These are phyloP conservation scores for Phalangium opilio DNA, from an alignment of 2,888 invertebrate genomes.

Conservation along the genomic window DNA sequence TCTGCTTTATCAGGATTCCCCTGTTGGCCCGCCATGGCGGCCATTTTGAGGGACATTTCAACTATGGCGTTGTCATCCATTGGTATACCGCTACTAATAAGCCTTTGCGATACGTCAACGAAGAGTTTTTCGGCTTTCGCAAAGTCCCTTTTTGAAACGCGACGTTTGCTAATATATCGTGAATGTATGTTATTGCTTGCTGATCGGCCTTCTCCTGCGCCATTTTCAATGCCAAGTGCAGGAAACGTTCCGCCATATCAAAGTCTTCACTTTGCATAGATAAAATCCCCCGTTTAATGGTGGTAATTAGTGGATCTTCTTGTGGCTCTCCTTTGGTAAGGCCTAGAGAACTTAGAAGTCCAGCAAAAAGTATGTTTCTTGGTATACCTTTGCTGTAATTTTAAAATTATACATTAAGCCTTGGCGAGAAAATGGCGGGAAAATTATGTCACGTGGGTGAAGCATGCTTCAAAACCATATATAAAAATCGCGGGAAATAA, in stretches of 20 bases:
- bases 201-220: constrained; percentile 63
- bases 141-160: constrained; percentile 60
- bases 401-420: too few species aligned
- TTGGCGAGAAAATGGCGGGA: too few species aligned
- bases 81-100: constrained; percentile 51
- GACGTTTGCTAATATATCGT: constrained; percentile 83
- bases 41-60: constrained; percentile 75
- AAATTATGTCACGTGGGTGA: too few species aligned
- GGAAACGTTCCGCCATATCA: constrained; percentile 60
- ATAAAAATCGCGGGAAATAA: too few species aligned
- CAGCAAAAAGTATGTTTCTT: constrained; percentile 10
- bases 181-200: constrained; percentile 68
- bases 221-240: constrained; percentile 69
- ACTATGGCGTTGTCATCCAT: constrained; percentile 60
- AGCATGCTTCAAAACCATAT: too few species aligned
- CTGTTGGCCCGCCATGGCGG: constrained; percentile 47
- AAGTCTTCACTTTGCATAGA: constrained; percentile 48
- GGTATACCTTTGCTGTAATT: too few species aligned
- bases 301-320: constrained; percentile 54
- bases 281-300: constrained; percentile 61
- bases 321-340: constrained; percentile 37
- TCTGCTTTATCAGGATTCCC: constrained; percentile 46
- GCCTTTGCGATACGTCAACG: constrained; percentile 36
- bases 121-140: constrained; percentile 75
- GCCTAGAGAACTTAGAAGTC: constrained; percentile 16